phyloP scores from a whole-genome alignment of 2,113 vertebrate genomes.

The Tetrao urogallus region DNA sequence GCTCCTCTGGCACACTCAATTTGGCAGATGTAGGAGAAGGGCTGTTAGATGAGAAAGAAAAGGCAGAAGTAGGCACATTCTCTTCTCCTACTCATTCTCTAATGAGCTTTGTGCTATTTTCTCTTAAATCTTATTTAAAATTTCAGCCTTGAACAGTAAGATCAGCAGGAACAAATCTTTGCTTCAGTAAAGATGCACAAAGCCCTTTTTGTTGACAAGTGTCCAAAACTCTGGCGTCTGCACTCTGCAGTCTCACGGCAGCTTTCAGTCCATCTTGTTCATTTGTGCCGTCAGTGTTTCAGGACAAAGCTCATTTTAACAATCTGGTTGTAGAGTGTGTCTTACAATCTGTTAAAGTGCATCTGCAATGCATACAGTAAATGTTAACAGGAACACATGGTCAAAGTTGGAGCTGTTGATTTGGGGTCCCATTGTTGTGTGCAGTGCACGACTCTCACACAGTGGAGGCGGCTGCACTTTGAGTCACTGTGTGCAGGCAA shows the following conservation, averaged over 20 bases:
- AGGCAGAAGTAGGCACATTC: conserved; percentile 38
- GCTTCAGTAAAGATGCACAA: conserved; percentile 50
- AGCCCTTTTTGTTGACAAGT: conserved; percentile 23
- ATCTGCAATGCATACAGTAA: conserved; percentile 14
- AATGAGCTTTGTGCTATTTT: conserved; percentile 22
- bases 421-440: not conserved
- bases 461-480: not conserved
- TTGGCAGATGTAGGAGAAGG: not conserved
- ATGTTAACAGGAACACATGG: not conserved
- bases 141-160: not conserved
- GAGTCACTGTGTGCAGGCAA: not conserved
- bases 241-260: not conserved
- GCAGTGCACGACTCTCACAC: not conserved
- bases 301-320: conserved; percentile 42
- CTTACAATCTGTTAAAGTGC: conserved; percentile 35
- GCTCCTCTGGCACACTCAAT: not conserved
- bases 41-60: not conserved
- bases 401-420: not conserved
- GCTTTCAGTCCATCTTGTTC: not conserved
- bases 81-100: conserved; percentile 39
- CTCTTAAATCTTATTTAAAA: conserved; percentile 25
- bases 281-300: not conserved
- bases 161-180: conserved; percentile 40
- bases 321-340: conserved; percentile 16
- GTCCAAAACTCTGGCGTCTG: not conserved